Evolutionary conservation across 2,797 vertebrate genomes (phyloP), one percentile per base, ranked within the genome.

Genomic region (Ctenopoma multispine): DNA sequence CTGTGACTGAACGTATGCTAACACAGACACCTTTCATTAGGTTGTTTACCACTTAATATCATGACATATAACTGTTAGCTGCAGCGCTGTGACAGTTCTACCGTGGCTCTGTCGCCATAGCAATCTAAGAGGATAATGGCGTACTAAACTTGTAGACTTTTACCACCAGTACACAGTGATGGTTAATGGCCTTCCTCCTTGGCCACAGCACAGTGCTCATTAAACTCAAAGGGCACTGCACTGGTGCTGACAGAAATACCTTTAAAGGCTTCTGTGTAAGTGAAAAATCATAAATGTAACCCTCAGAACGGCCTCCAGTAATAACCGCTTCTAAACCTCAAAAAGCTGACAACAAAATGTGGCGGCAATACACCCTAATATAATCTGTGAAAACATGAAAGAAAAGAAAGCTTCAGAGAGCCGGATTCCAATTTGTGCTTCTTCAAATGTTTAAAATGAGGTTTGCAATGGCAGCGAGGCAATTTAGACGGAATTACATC

Each of bases 71-170:
- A 27, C 48, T 55, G 55, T 62, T 15, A 1, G 43, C 63, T 34
- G 36, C 38, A 57, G 15, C 15, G 7, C 20, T 1, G 18, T 31
- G 27, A 69, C 51, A 49, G 6, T 24, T 47, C 50, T 55, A 2
- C 56, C 49, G 58, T 68, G 77, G 72, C 68, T 62, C 57, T n/a
- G 87, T 87, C 82, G 57, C 83, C 86, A 85, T 74, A 72, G 87
- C 76, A 70, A 80, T 86, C 61, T 40, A 27, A 62, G 72, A 73
- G 65, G 82, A 81, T 87, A 87, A 89, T 85, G 63, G 63, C 57
- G 49, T 14, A 74, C 59, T 79, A 31, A 77, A 80, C 72, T 59
- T 80, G 57, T 10, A 21, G 44, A 40, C 38, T 58, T 72, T 60
- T 50, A 49, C 51, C 53, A 78, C 41, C 57, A 61, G 70, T 21